phyloP scores from a whole-genome alignment of 2,113 vertebrate genomes.

The Bufo gargarizans region DNA sequence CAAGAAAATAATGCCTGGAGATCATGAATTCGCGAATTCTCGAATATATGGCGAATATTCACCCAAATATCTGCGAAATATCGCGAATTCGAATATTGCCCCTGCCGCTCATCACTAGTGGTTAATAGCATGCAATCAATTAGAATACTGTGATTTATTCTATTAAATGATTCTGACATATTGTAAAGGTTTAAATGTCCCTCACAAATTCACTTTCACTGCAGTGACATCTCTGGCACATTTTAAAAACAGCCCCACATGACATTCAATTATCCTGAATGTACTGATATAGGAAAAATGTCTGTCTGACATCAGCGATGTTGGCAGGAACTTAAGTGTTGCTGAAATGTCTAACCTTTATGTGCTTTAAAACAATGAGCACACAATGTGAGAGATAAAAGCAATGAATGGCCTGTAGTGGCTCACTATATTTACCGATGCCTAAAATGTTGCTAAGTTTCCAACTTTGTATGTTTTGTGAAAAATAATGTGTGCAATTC shows the following conservation, averaged over 20 bases:
- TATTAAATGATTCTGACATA: not conserved
- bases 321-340: slow-evolving; percentile 13
- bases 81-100: no score
- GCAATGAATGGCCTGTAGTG: not conserved
- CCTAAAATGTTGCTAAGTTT: not conserved
- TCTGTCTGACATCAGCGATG: not conserved
- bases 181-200: slow-evolving; percentile 9
- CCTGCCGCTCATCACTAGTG: no score
- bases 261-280: slow-evolving; percentile 31
- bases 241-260: slow-evolving; percentile 33
- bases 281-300: slow-evolving; percentile 9
- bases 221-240: not conserved
- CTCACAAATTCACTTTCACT: not conserved
- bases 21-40: no score
- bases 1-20: no score
- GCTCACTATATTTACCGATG: slow-evolving; percentile 1
- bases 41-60: no score
- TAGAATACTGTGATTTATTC: not conserved
- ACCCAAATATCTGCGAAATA: no score
- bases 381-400: slow-evolving; percentile 1
- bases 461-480: not conserved
- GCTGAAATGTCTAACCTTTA: slow-evolving; percentile 37
- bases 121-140: not conserved
- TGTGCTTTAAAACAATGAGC: slow-evolving; percentile 11
- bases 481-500: no score